Conservation (phyloP, 2,888 invertebrate species). For the Thyatira batis region DNA sequence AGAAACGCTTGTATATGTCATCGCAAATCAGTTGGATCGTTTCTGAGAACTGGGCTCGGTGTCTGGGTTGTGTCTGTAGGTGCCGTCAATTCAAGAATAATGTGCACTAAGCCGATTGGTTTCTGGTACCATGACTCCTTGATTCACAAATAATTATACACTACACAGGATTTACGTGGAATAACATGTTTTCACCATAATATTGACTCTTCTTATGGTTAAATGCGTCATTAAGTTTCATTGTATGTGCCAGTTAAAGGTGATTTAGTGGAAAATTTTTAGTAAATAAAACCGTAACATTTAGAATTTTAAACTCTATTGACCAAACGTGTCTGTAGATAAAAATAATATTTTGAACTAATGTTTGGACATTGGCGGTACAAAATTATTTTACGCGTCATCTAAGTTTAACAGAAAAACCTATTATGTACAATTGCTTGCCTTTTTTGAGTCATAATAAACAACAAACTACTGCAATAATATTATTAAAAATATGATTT, state of each 20-base stretch:
- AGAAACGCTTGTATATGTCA: constrained; percentile 35
- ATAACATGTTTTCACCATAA: background rate
- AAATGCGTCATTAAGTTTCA: background rate
- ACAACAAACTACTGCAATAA: too few species aligned
- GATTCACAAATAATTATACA: background rate
- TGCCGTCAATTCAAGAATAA: constrained; percentile 12
- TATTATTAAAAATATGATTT: background rate
- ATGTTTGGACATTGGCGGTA: too few species aligned
- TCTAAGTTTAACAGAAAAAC: too few species aligned
- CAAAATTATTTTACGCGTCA: too few species aligned
- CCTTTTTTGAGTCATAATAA: too few species aligned
- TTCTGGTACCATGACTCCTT: background rate
- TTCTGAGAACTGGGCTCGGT: constrained; percentile 34
- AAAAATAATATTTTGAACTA: too few species aligned
- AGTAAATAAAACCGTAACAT: background rate
- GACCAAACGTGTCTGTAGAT: too few species aligned
- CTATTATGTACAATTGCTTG: too few species aligned
- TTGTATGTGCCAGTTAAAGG: background rate
- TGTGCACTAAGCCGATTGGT: background rate
- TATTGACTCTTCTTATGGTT: background rate
- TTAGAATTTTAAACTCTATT: background rate
- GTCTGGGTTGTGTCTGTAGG: constrained; percentile 48
- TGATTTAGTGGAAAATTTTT: background rate
- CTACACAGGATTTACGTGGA: background rate
- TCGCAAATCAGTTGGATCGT: constrained; percentile 42